Conservation (phyloP, 2,113 vertebrate genomes). For the Australoheros scitulus region DNA sequence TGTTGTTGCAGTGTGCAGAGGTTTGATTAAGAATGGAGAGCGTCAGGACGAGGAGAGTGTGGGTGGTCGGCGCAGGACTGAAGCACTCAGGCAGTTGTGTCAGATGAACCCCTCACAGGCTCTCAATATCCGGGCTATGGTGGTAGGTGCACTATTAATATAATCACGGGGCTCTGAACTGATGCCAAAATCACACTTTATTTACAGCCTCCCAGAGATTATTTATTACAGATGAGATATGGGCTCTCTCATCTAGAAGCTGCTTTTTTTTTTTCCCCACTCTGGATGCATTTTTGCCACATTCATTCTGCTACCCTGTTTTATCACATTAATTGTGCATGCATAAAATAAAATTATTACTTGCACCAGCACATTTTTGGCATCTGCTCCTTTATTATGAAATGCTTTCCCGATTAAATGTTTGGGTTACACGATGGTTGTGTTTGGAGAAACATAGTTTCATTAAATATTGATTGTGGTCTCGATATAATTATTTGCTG, state of each 20-base stretch:
- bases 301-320: neutral
- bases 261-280: neutral
- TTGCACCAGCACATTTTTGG: neutral
- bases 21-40: constrained; percentile 96
- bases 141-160: constrained; percentile 83
- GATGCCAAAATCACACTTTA: neutral
- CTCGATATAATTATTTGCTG: neutral
- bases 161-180: neutral
- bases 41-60: constrained; percentile 96
- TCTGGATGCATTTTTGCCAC: neutral
- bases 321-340: neutral
- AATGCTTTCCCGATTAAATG: neutral
- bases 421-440: neutral
- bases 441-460: neutral
- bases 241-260: neutral
- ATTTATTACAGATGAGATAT: neutral
- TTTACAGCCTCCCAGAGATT: neutral
- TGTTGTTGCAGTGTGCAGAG: constrained; percentile 87
- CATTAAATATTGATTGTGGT: constrained; percentile 9
- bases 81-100: constrained; percentile 93
- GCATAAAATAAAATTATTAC: neutral
- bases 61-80: constrained; percentile 93
- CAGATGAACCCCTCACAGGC: constrained; percentile 99
- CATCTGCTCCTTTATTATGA: neutral
- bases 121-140: constrained; percentile 96